phyloP scores from a whole-genome alignment of 2,113 vertebrate genomes.

The Tyrannus savana region DNA sequence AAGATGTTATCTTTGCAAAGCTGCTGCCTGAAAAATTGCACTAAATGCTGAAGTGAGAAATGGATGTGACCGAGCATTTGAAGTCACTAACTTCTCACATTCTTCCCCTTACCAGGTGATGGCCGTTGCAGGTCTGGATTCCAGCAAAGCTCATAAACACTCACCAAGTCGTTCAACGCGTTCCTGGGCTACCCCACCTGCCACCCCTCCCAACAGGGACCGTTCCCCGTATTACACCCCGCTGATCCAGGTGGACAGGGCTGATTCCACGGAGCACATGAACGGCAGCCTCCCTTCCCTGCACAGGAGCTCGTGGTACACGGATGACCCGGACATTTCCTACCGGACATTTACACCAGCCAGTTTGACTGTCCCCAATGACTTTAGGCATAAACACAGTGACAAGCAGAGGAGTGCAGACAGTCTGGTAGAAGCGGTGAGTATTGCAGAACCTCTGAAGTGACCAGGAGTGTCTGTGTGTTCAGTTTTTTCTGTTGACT shows the following conservation, averaged over 20 bases:
- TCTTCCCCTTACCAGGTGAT: slow-evolving; percentile 82
- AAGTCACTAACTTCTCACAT: background rate
- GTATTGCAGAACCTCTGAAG: slow-evolving; percentile 29
- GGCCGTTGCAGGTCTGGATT: slow-evolving; percentile 96
- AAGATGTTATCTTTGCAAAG: background rate
- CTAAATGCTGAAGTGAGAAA: background rate
- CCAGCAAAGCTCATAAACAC: slow-evolving; percentile 91
- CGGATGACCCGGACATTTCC: slow-evolving; percentile 88
- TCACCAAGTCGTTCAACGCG: slow-evolving; percentile 93
- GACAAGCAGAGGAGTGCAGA: slow-evolving; percentile 96
- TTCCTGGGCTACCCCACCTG: slow-evolving; percentile 96
- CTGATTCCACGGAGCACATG: slow-evolving; percentile 83
- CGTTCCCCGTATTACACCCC: slow-evolving; percentile 90
- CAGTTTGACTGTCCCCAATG: slow-evolving; percentile 90
- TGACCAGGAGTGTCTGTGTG: background rate
- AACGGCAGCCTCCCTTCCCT: slow-evolving; percentile 88
- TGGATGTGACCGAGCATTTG: background rate
- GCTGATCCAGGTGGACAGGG: slow-evolving; percentile 92
- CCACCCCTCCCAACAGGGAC: slow-evolving; percentile 88
- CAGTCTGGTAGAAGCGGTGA: slow-evolving; percentile 96
- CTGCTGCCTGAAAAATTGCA: background rate
- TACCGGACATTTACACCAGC: slow-evolving; percentile 90
- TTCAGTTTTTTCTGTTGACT: background rate
- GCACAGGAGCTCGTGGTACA: slow-evolving; percentile 97
- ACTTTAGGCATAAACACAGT: slow-evolving; percentile 90